Base-by-base conservation (phyloP, 1,140 invertebrate genomes). In the Philaenus spumarius region DNA sequence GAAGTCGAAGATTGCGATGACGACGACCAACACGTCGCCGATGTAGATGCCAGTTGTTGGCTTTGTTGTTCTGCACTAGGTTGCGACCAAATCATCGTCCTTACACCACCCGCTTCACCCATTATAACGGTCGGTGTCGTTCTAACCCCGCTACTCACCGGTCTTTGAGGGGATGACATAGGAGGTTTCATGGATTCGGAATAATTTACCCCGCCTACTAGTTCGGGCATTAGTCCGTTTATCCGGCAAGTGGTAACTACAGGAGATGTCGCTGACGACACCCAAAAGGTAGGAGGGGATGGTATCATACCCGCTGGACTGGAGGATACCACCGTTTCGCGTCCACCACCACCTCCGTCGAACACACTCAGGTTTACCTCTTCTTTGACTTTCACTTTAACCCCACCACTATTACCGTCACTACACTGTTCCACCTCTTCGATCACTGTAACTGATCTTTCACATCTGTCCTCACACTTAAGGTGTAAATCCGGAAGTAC, bases 61-160 rank as follows among this genome's bases (percentile, higher is more conserved):
- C 61, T 62, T 35, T 73, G 73, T 1, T 79, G 75, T 34, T 82
- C 72, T 0, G 80, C 73, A n/a, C 24, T 22, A 11, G 83, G 82
- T 63, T 84, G 78, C 23, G 86, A 87, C 91, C 91, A 95, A 58
- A 93, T 86, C 90, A 93, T 93, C 35, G 91, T 93, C 48, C 90
- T 77, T 0, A 93, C 90, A 12, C 90, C 90, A 34, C 90, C 91
- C 3, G 89, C 89, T 71, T 93, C 90, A 23, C 90, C 89, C 89
- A 93, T 93, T 57, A 91, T 89, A 56, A 91, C 89, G 9, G 87
- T 89, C 5, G 90, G 89, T n/a, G 89, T 85, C 11, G 60, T 42
- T 17, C 61, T 30, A 17, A 58, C 40, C 14, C 54, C 54, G 19
- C 26, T 54, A 81, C 76, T 37, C 0, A 55, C 55, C 35, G 48